phyloP scores from a whole-genome alignment of 37 sponge, comb jelly and placozoan species.

The Petrosia ficiformis region DNA sequence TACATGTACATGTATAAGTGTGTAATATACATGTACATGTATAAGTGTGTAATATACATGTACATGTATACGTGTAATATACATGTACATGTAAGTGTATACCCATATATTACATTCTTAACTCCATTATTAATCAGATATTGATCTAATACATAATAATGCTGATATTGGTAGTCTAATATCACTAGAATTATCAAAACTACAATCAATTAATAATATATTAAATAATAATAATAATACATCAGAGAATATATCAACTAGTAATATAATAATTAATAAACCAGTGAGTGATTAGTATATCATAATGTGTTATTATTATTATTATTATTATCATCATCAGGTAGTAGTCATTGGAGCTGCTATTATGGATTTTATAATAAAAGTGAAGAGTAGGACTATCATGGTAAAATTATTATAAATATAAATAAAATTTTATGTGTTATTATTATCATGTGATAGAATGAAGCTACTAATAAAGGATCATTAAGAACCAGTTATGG shows the following conservation, averaged over 20 bases:
- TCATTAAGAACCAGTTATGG: constrained; percentile 55
- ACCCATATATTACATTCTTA: background rate
- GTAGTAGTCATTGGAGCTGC: constrained; percentile 76
- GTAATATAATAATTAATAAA: too few relatives aligned
- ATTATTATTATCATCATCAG: too few relatives aligned
- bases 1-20: too few relatives aligned
- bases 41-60: too few relatives aligned
- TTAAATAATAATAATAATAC: too few relatives aligned
- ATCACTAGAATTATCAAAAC: constrained; percentile 56
- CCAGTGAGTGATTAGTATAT: too few relatives aligned
- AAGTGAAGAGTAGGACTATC: constrained; percentile 6
- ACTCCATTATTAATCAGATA: constrained; percentile 46
- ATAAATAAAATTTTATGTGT: constrained; percentile 5
- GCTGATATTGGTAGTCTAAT: constrained; percentile 80
- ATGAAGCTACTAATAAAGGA: constrained; percentile 71
- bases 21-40: too few relatives aligned
- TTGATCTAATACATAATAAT: constrained; percentile 89
- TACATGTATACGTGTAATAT: too few relatives aligned
- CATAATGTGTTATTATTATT: too few relatives aligned
- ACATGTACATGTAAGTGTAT: background rate
- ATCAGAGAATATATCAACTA: too few relatives aligned
- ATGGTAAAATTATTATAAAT: too few relatives aligned
- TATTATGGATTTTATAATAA: constrained; percentile 67
- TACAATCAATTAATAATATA: background rate
- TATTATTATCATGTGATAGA: background rate